Percentiles rank a stretch among this genome's conserved stretches.
Conservation (phyloP, 2,797 vertebrate genomes). For the Poeciliopsis turneri region DNA sequence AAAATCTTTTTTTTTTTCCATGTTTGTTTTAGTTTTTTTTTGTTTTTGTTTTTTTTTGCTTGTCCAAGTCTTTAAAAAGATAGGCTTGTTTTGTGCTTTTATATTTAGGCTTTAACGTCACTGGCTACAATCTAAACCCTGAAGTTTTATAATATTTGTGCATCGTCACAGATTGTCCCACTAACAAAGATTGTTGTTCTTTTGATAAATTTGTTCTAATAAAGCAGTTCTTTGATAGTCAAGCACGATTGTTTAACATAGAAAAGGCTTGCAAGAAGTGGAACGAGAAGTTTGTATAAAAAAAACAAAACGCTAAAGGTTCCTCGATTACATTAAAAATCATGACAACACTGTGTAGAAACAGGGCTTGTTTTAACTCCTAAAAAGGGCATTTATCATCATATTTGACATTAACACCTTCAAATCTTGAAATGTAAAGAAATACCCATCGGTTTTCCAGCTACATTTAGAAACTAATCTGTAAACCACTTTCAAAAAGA, state of each 20-base stretch:
- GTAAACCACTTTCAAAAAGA: not conserved
- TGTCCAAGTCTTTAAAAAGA: constrained; percentile 62
- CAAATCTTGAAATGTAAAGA: not conserved
- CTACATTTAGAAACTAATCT: not conserved
- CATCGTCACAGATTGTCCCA: constrained; percentile 73
- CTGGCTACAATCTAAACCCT: constrained; percentile 69
- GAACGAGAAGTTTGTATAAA: constrained; percentile 27
- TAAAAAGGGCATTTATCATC: constrained; percentile 2
- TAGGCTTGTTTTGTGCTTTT: constrained; percentile 49
- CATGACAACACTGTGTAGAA: not conserved
- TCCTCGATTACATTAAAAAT: constrained; percentile 24
- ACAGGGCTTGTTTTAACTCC: not conserved
- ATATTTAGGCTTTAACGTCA: constrained; percentile 49
- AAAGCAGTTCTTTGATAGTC: constrained; percentile 66
- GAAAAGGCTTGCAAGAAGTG: constrained; percentile 36
- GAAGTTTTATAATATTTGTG: constrained; percentile 71
- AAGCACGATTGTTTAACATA: constrained; percentile 40
- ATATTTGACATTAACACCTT: not conserved
- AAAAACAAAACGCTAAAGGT: not conserved
- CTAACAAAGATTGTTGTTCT: constrained; percentile 69
- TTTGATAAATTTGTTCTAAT: constrained; percentile 52
- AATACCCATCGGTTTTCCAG: not conserved
- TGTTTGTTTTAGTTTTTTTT: constrained; percentile 8
- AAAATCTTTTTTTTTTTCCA: constrained; percentile 35
- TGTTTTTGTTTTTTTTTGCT: constrained; percentile 34